phyloP scores from a whole-genome alignment of 1,140 invertebrate genomes.

The Mamestra configurata region DNA sequence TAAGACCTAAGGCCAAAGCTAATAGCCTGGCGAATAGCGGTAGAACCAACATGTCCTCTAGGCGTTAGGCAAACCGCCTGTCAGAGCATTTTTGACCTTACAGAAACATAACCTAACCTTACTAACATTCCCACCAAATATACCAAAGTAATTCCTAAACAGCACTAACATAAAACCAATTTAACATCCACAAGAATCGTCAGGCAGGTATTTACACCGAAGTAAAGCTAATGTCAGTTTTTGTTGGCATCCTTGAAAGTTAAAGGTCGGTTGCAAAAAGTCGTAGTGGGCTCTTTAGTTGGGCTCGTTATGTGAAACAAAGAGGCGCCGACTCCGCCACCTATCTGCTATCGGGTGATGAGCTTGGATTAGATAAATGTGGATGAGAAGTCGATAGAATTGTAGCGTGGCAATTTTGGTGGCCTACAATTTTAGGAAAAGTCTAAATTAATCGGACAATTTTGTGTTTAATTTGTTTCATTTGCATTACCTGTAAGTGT shows the following conservation, averaged over 20 bases:
- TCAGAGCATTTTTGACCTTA: too few relatives aligned
- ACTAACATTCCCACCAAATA: too few relatives aligned
- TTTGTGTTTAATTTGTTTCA: too few relatives aligned
- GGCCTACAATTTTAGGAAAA: too few relatives aligned
- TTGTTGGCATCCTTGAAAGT: slow-evolving; percentile 36
- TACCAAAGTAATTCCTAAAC: neutral
- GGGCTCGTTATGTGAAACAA: slow-evolving; percentile 64
- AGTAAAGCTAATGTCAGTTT: slow-evolving; percentile 47
- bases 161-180: slow-evolving; percentile 2
- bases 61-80: too few relatives aligned
- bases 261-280: slow-evolving; percentile 59
- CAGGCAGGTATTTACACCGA: neutral
- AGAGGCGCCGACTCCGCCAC: slow-evolving; percentile 55
- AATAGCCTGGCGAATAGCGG: too few relatives aligned
- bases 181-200: neutral
- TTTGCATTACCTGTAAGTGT: too few relatives aligned
- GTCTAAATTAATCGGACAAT: too few relatives aligned
- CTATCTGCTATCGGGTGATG: slow-evolving; percentile 57
- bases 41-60: too few relatives aligned
- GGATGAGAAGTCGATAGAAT: slow-evolving; percentile 20
- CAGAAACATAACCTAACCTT: too few relatives aligned
- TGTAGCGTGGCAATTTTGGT: too few relatives aligned
- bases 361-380: slow-evolving; percentile 16
- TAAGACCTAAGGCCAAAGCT: too few relatives aligned
- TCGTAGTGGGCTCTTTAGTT: slow-evolving; percentile 61